Evolutionary conservation across 1,140 invertebrate genomes (phyloP).

Genomic region (Diorhabda sublineata): DNA sequence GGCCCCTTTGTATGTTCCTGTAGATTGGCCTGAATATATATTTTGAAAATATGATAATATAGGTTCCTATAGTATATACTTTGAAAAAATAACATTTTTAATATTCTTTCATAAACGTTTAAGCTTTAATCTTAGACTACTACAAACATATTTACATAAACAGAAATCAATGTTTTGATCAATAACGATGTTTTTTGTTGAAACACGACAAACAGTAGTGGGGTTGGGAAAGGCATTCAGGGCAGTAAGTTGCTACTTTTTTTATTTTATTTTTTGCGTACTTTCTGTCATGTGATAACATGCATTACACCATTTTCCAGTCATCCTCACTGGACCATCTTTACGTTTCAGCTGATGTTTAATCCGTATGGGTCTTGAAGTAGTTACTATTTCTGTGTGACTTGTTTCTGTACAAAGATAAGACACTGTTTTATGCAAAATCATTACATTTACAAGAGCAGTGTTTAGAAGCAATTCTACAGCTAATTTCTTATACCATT

Average conservation of each 20-base stretch:
- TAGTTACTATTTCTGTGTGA: neutral
- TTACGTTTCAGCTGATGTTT: neutral
- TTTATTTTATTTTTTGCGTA: neutral
- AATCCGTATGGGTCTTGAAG: neutral
- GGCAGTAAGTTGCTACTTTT: neutral
- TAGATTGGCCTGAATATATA: too few species aligned
- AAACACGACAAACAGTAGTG: neutral
- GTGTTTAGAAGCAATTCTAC: neutral
- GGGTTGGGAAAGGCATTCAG: neutral
- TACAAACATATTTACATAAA: neutral
- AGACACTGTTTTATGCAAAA: neutral
- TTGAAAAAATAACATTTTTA: neutral
- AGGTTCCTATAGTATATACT: too few species aligned
- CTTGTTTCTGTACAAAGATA: neutral
- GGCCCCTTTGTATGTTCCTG: too few species aligned
- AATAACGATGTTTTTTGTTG: neutral
- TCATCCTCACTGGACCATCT: neutral
- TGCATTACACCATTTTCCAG: neutral
- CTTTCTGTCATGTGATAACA: neutral
- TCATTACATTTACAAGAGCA: neutral
- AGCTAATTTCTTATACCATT: neutral
- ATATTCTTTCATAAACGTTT: neutral
- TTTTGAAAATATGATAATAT: too few species aligned
- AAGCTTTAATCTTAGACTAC: neutral
- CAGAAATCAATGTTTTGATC: neutral